phyloP scores from a whole-genome alignment of 1,140 invertebrate genomes.

The Listronotus oregonensis region DNA sequence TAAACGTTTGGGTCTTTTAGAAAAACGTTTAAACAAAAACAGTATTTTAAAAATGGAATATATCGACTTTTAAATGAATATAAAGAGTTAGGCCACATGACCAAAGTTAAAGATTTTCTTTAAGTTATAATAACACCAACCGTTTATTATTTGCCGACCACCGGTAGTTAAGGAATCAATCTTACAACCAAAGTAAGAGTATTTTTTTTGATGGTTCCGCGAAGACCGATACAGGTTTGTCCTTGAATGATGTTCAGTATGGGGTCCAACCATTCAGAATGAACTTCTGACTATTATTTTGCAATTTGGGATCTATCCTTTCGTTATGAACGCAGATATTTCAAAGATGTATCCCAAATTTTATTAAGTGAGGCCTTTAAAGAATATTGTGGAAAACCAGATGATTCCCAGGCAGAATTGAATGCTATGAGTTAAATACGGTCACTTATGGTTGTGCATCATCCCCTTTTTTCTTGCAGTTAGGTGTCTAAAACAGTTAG shows the following conservation, averaged over 20 bases:
- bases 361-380: slow-evolving; percentile 46
- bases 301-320: slow-evolving; percentile 51
- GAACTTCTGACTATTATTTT: slow-evolving; percentile 54
- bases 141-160: slow-evolving; percentile 50
- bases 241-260: slow-evolving; percentile 52
- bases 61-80: too few species aligned
- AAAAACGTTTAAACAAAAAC: too few species aligned
- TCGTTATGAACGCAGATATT: slow-evolving; percentile 54
- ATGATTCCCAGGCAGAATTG: slow-evolving; percentile 3
- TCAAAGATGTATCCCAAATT: slow-evolving; percentile 53
- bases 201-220: slow-evolving; percentile 48
- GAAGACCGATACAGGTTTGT: slow-evolving; percentile 42
- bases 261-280: slow-evolving; percentile 54
- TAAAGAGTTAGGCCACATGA: too few species aligned
- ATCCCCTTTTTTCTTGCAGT: slow-evolving; percentile 51
- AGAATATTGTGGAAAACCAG: slow-evolving; percentile 41
- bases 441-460: slow-evolving; percentile 49
- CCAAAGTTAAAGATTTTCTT: too few species aligned
- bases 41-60: too few species aligned
- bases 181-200: slow-evolving; percentile 43
- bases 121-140: too few species aligned
- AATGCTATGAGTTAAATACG: slow-evolving; percentile 23
- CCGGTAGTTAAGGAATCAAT: slow-evolving; percentile 37
- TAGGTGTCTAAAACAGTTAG: slow-evolving; percentile 47
- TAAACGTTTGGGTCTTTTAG: too few species aligned